phyloP scores from a whole-genome alignment of 53 echinoderm and acorn worm species.

The Apostichopus leukothele region DNA sequence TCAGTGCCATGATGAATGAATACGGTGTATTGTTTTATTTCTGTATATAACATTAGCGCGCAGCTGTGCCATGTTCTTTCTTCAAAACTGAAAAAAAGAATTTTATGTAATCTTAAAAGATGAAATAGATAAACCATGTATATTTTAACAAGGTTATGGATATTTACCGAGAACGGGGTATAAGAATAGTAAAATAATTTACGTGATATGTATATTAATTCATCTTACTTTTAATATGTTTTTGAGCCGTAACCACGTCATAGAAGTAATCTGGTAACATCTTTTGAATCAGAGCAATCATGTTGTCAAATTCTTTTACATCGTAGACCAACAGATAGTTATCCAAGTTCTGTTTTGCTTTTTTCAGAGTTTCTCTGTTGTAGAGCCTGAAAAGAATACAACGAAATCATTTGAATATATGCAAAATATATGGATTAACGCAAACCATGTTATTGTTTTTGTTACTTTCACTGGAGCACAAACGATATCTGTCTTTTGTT shows the following conservation, averaged over 20 bases:
- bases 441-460: too few species aligned
- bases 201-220: too few species aligned
- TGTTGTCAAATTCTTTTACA: neutral
- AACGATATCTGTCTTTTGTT: too few species aligned
- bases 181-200: too few species aligned
- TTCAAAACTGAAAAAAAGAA: too few species aligned
- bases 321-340: conserved; percentile 2
- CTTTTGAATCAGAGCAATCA: conserved; percentile 8
- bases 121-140: neutral
- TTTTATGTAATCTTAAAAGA: too few species aligned
- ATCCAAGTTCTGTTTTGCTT: conserved; percentile 1
- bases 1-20: too few species aligned
- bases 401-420: neutral
- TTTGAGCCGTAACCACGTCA: neutral
- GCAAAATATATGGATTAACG: neutral
- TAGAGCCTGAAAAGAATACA: neutral
- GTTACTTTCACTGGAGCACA: too few species aligned
- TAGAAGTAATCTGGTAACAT: conserved; percentile 27
- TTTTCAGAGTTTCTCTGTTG: neutral
- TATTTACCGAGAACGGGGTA: neutral
- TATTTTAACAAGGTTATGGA: neutral
- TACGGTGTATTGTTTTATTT: too few species aligned
- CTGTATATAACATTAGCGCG: too few species aligned
- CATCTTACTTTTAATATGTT: neutral
- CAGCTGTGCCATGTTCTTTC: too few species aligned